Evolutionary conservation across 1,140 invertebrate genomes (phyloP).

Genomic region (Aphelinus certus): DNA sequence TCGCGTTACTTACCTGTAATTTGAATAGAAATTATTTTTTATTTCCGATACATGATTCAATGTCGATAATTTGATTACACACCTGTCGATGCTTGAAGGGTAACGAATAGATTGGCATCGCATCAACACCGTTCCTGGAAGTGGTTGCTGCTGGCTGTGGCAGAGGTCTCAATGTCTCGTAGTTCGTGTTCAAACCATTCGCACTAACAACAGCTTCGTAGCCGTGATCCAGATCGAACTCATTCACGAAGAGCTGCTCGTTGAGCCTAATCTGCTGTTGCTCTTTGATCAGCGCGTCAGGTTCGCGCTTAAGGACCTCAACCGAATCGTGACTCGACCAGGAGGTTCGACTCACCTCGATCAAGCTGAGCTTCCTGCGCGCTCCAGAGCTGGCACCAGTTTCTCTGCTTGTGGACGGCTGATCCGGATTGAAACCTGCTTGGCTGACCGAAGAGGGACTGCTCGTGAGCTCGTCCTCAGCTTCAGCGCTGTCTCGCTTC

Average conservation of each 20-base stretch:
- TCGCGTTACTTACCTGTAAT: slow-evolving; percentile 55
- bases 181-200: slow-evolving; percentile 76
- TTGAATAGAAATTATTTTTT: slow-evolving; percentile 4
- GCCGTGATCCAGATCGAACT: slow-evolving; percentile 54
- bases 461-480: slow-evolving; percentile 38
- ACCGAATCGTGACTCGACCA: slow-evolving; percentile 67
- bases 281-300: slow-evolving; percentile 35
- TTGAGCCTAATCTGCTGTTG: slow-evolving; percentile 6
- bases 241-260: slow-evolving; percentile 38
- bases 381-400: slow-evolving; percentile 14
- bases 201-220: slow-evolving; percentile 53
- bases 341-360: slow-evolving; percentile 57
- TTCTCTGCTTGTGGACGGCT: background rate
- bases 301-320: slow-evolving; percentile 57
- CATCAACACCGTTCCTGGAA: slow-evolving; percentile 57
- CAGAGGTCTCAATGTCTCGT: slow-evolving; percentile 73
- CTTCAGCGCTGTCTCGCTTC: slow-evolving; percentile 58
- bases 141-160: slow-evolving; percentile 38
- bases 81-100: slow-evolving; percentile 60
- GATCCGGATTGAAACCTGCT: background rate
- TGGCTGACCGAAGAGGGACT: background rate
- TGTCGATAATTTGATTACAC: background rate
- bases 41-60: background rate
- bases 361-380: slow-evolving; percentile 49
- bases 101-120: slow-evolving; percentile 50